Base-by-base conservation (phyloP, 2,113 vertebrate genomes). In the Trichechus manatus region DNA sequence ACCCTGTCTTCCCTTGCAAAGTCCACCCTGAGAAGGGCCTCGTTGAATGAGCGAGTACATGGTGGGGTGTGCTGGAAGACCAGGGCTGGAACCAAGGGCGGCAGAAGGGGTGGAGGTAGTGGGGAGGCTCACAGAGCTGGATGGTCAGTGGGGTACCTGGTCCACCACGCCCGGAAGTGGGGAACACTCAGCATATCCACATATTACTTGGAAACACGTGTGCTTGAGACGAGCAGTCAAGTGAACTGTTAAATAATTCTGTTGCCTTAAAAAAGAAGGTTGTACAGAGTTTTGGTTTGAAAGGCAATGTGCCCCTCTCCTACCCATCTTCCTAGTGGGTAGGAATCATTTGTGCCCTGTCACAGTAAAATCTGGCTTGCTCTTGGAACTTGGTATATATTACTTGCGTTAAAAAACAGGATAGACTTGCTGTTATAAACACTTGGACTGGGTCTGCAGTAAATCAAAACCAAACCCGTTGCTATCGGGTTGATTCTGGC, bases 21-120 rank as follows among this genome's bases (percentile, higher is more conserved):
- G 59, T 68, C 61, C 0, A 1, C 53, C 22, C 19, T 14, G 36
- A 78, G 50, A 44, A 10, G 25, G 39, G 22, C 20, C 22, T 64
- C 0, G 3, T 19, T 27, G 59, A 78, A 31, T 10, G 68, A 78
- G 17, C 0, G 2, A 44, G 84, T 10, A 36, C 72, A 23, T 17
- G 9, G 36, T 1, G 0, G 23, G 6, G 27, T 0, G 7, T 42
- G n/a, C 25, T 2, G 2, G 29, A 91, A 31, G 27, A 22, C 64
- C 9, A 27, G 9, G 15, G 25, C 23, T 31, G n/a, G 77, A 61
- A 74, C 53, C 39, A 29, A 27, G 29, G 10, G 6, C 6, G 9
- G 29, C 70, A 5, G 9, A 2, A 0, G 1, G 27, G 9, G 15
- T 29, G 7, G 36, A 14, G 23, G 47, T 7, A 2, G 31, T 20